These are phyloP conservation scores for Psittacula cyanocephala DNA, from an alignment of 2,113 vertebrate genomes.

Conservation along the genomic window DNA sequence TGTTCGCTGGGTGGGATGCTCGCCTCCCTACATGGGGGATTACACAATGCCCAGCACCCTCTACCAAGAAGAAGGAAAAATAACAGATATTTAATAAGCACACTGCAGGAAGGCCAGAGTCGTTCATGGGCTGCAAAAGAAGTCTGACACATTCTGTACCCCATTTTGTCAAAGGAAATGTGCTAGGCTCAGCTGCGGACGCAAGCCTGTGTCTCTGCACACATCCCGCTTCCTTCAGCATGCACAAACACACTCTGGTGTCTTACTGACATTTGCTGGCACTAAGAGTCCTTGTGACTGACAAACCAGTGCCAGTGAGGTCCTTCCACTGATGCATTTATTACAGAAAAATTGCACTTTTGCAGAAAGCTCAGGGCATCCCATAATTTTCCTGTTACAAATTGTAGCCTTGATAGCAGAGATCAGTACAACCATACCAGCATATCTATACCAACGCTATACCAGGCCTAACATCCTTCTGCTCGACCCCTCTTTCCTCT, in stretches of 20 bases:
- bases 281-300: background rate
- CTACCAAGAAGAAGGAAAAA: background rate
- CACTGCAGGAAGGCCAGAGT: background rate
- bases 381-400: background rate
- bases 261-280: background rate
- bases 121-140: background rate
- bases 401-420: background rate
- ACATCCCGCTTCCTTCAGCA: background rate
- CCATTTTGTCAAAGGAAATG: background rate
- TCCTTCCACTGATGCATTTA: background rate
- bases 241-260: background rate
- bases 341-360: background rate
- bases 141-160: background rate
- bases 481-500: background rate
- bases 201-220: background rate
- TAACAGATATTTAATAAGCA: background rate
- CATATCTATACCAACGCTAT: background rate
- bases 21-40: fast-evolving
- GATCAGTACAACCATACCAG: background rate
- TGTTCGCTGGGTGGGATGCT: background rate
- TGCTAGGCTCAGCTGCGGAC: background rate
- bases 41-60: fast-evolving
- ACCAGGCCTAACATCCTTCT: background rate
- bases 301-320: background rate
- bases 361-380: background rate